Evolutionary conservation across 1,140 invertebrate genomes (phyloP), one percentile per base, ranked within the genome.

Genomic region (Drosophila tristis): DNA sequence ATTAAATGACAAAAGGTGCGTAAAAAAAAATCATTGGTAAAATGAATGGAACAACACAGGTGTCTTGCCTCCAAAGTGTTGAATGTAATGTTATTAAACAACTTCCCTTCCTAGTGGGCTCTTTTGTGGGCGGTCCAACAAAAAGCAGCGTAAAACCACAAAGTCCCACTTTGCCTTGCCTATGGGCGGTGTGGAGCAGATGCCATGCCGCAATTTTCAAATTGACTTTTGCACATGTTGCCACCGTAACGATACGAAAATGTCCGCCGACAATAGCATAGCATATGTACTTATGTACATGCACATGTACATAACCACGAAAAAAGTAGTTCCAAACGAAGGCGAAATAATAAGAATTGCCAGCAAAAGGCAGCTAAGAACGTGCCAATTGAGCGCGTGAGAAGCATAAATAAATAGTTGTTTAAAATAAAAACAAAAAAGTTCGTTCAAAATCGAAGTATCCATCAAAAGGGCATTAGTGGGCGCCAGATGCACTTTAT

Each of bases 181-280:
- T 47, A 60, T 51, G 45, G 58, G 47, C 42, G 64, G 43, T 57
- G 60, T 50, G 58, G 62, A 76, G 48, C 50, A 49, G 76, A 31
- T 31, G 31, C 31, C 31, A 56, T 76, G 84, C 84, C 64, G 84
- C 84, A 87, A 87, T 87, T 87, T 87, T 89, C 78, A 87, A 87
- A 87, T 87, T 87, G 84, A 87, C 84, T 87, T 87, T 87, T 89
- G 84, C 84, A 87, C 84, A 87, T 87, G 84, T 84, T 89, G 72
- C 84, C 81, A 56, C 55, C 77, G 68, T 86, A 71, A 66, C 82
- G 64, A 80, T 67, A 66, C 82, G 74, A 85, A 80, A 72, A 85
- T 80, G 80, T 77, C 71, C 68, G 61, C 78, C 70, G 78, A 78
- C 82, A 86, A 74, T 81, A 57, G 51, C 35, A 62, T 45, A 50